Percentiles rank a stretch among this genome's conserved stretches.
Evolutionary conservation across 2,797 vertebrate genomes (phyloP).

Genomic region (Huso huso): DNA sequence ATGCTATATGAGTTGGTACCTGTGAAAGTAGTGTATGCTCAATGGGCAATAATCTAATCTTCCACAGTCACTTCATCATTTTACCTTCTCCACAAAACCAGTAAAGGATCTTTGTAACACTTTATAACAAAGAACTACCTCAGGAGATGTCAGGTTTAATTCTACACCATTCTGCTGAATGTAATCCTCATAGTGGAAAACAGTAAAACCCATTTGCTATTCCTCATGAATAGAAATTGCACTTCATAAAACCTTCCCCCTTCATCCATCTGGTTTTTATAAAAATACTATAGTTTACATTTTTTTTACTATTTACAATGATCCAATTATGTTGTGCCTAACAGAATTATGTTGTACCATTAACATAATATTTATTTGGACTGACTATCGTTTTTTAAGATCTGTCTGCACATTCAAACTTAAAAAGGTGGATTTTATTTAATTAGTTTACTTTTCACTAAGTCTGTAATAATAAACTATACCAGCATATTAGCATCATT

Average conservation of each 20-base stretch:
- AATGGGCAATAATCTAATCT: conserved; percentile 23
- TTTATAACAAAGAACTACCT: conserved; percentile 40
- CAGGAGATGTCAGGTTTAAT: conserved; percentile 25
- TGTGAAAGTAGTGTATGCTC: background rate
- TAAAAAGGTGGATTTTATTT: conserved; percentile 9
- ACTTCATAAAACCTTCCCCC: conserved; percentile 31
- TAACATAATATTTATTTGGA: conserved; percentile 34
- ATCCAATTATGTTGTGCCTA: conserved; percentile 61
- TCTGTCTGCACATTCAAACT: conserved; percentile 9
- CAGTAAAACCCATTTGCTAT: conserved; percentile 32
- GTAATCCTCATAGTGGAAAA: conserved; percentile 22
- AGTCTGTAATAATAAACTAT: background rate
- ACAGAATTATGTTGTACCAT: conserved; percentile 33
- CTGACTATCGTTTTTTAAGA: conserved; percentile 25
- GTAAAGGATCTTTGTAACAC: conserved; percentile 6
- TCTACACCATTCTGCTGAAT: conserved; percentile 18
- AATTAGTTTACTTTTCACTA: conserved; percentile 12
- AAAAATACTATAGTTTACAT: background rate
- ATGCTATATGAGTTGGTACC: no score
- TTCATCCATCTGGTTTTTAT: no score
- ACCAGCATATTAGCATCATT: background rate
- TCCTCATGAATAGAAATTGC: conserved; percentile 38
- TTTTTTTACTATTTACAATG: conserved; percentile 49
- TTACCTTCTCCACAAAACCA: background rate
- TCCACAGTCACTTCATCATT: no score